phyloP scores from a whole-genome alignment of 2,888 invertebrate genomes.

The Drosophila pullipes region DNA sequence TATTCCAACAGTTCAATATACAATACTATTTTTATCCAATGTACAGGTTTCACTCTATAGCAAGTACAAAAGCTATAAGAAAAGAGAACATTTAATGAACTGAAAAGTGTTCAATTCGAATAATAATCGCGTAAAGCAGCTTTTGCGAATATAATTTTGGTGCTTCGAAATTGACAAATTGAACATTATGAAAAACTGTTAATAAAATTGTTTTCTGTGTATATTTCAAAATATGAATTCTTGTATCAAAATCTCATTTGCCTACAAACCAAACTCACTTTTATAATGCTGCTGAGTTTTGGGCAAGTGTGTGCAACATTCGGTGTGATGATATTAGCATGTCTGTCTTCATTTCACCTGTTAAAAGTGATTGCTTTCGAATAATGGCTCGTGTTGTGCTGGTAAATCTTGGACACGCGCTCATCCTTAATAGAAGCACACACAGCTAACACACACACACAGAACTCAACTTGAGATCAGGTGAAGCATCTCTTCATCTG shows the following conservation, averaged over 20 bases:
- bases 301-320: background rate
- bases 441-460: background rate
- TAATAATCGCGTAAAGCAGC: background rate
- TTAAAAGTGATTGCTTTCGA: background rate
- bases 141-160: background rate
- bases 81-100: background rate
- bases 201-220: background rate
- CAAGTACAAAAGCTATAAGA: background rate
- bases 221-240: background rate
- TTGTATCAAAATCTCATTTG: background rate
- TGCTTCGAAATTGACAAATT: background rate
- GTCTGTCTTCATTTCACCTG: background rate
- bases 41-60: background rate
- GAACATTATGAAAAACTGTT: background rate
- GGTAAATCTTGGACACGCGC: background rate
- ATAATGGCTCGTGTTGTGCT: background rate
- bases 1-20: background rate
- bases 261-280: background rate
- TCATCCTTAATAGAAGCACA: conserved; percentile 8
- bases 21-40: background rate
- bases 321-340: background rate
- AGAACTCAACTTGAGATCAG: conserved; percentile 1
- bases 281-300: background rate
- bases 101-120: background rate
- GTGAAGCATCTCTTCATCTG: conserved; percentile 25